Conservation (phyloP, 2,888 invertebrate genomes). For the Parnassius glacialis region DNA sequence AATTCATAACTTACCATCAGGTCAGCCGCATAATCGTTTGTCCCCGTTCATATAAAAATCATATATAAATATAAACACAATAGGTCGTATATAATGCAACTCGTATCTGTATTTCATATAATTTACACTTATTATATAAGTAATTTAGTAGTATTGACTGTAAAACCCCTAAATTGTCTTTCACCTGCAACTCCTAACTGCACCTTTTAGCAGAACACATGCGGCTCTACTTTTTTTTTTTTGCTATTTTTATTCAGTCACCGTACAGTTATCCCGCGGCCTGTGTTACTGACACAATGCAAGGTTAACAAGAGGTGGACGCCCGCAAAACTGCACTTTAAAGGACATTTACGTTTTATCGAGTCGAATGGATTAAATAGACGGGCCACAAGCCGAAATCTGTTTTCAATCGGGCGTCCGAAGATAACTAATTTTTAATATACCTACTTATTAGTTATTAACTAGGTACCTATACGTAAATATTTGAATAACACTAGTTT, state of each 20-base stretch:
- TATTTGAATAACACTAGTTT: too few relatives aligned
- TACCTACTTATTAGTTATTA: too few relatives aligned
- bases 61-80: too few relatives aligned
- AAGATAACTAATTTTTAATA: slow-evolving; percentile 30
- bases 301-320: slow-evolving; percentile 70
- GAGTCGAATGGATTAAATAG: slow-evolving; percentile 47
- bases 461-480: too few relatives aligned
- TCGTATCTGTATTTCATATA: too few relatives aligned
- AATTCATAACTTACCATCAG: too few relatives aligned
- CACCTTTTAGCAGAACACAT: slow-evolving; percentile 21
- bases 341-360: slow-evolving; percentile 60
- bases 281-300: slow-evolving; percentile 74
- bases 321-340: slow-evolving; percentile 61
- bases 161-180: too few relatives aligned
- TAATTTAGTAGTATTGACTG: too few relatives aligned
- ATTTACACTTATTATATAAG: too few relatives aligned
- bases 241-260: slow-evolving; percentile 64
- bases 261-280: slow-evolving; percentile 67
- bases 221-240: slow-evolving; percentile 46
- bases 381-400: slow-evolving; percentile 47
- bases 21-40: too few relatives aligned
- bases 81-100: too few relatives aligned
- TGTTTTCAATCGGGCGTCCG: slow-evolving; percentile 40
- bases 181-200: not conserved
- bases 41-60: too few relatives aligned